Percentiles rank a stretch among this genome's conserved stretches.
These are phyloP conservation scores for Tenrec ecaudatus DNA, from an alignment of 2,113 vertebrate species.

Conservation along the genomic window DNA sequence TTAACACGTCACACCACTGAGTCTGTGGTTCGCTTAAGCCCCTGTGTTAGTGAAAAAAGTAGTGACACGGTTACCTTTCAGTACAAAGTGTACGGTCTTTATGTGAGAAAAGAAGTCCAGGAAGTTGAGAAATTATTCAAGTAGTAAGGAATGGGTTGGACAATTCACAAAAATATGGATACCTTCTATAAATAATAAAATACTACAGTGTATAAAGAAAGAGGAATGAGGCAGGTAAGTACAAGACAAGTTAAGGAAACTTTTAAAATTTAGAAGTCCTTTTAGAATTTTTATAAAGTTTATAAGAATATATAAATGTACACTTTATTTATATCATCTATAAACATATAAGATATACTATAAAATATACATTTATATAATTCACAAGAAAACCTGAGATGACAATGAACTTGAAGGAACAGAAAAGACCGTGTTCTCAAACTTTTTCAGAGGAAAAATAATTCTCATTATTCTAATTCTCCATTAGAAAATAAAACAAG, in stretches of 20 bases:
- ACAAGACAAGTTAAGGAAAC: not conserved
- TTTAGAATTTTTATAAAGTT: not conserved
- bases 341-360: too few species aligned
- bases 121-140: not conserved
- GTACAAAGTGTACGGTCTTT: not conserved
- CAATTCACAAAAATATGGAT: not conserved
- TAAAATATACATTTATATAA: too few species aligned
- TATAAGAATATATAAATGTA: too few species aligned
- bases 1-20: not conserved
- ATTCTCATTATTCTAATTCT: constrained; percentile 17
- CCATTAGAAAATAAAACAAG: constrained; percentile 46
- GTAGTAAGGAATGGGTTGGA: not conserved
- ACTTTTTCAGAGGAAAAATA: not conserved
- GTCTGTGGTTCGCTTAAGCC: not conserved
- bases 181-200: constrained; percentile 12
- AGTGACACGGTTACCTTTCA: not conserved
- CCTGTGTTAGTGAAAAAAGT: not conserved
- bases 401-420: not conserved
- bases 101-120: not conserved
- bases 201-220: not conserved
- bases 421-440: not conserved
- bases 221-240: not conserved
- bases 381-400: not conserved
- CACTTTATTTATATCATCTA: not conserved
- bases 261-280: not conserved